phyloP scores from a whole-genome alignment of 2,113 vertebrate genomes.

The Thomomys bottae region DNA sequence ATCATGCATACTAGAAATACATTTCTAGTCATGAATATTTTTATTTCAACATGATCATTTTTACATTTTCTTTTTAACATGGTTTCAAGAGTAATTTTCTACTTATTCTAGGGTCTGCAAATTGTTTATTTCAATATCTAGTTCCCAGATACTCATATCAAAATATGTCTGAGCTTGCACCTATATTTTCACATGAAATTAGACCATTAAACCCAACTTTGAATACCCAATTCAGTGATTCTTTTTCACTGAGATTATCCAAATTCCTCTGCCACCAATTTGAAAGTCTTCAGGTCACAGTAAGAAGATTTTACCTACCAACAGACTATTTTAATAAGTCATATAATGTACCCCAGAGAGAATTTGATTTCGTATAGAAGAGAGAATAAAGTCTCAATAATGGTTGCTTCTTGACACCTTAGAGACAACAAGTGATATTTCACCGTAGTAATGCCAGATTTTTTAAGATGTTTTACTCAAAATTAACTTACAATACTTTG shows the following conservation, averaged over 20 bases:
- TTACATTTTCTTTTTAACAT: constrained; percentile 59
- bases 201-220: constrained; percentile 49
- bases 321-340: constrained; percentile 68
- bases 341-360: constrained; percentile 38
- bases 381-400: constrained; percentile 64
- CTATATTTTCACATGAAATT: constrained; percentile 74
- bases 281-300: constrained; percentile 49
- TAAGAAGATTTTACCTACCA: constrained; percentile 60
- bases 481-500: constrained; percentile 55
- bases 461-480: constrained; percentile 60
- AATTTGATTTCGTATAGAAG: constrained; percentile 63
- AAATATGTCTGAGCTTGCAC: constrained; percentile 70
- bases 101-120: constrained; percentile 57
- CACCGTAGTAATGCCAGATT: constrained; percentile 26
- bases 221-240: constrained; percentile 25
- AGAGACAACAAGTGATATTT: constrained; percentile 54
- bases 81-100: constrained; percentile 62
- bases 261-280: constrained; percentile 69
- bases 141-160: constrained; percentile 70
- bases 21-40: constrained; percentile 58
- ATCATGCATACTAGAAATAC: constrained; percentile 55
- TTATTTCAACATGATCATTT: constrained; percentile 59
- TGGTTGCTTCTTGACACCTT: constrained; percentile 42
- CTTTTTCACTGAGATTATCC: constrained; percentile 46
- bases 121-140: constrained; percentile 67